Base-by-base conservation (phyloP, 2,113 vertebrate species). In the Ctenomys sociabilis region DNA sequence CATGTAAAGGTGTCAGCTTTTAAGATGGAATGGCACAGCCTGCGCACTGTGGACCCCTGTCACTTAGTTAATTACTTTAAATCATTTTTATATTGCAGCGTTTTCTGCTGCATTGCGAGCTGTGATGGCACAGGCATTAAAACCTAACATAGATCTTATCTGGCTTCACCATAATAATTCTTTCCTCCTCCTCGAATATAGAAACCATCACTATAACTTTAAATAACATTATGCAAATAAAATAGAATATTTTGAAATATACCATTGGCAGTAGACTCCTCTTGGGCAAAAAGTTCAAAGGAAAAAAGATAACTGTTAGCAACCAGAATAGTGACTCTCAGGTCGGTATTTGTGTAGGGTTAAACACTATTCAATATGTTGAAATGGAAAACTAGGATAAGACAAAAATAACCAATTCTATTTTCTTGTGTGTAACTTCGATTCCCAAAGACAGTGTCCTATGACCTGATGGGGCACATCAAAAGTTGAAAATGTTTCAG, bases 1-100 rank as follows among this genome's bases (percentile, higher is more conserved):
- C 81, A 78, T 19, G 21, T 94, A 95, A 87, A 94, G 11, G 35
- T 87, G 32, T 91, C 90, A 96, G 43, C 61, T 91, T 92, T 91
- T 91, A 88, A 96, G 52, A 95, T 77, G 16, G 19, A 94, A 59
- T 73, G 63, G 75, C 40, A 26, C 43, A 87, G 73, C n/a, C 37
- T 32, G 0, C 0, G 61, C 24, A 73, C 63, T 7, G 45, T 17
- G 26, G 35, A 78, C 16, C 75, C n/a, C 49, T 80, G 86, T 90
- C 81, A 81, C 24, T 91, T 86, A 81, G 45, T 87, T 96, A 96
- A 96, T 96, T 96, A 81, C 86, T 80, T 93, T 85, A 93, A 95
- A 88, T 93, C 66, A 94, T 91, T 93, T 96, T 96, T 96, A 94
- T 90, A 91, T 72, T 70, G 37, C 43, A 77, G 16, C 77, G 19